Evolutionary conservation across 1,140 invertebrate genomes (phyloP), one percentile per base, ranked within the genome.

Genomic region (Leptestheria dahalacensis): DNA sequence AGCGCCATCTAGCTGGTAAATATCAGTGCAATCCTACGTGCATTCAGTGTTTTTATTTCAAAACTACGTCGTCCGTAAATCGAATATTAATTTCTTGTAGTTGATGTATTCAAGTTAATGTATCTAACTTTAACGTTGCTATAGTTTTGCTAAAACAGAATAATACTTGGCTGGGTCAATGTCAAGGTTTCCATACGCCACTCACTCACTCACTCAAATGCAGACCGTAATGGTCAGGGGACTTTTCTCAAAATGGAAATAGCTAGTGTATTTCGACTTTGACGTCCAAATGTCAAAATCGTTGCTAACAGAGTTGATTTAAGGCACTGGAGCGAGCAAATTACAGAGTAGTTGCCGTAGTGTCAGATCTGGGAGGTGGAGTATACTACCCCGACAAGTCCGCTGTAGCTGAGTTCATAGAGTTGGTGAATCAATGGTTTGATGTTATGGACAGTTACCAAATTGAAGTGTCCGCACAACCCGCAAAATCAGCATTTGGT

Each of bases 201-300:
- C n/a, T n/a, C n/a, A n/a, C n/a, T n/a, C 61, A 15, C 41, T 25
- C 20, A 1, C 56, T 2, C 59, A 64, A 52, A 64, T 47, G 49
- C 64, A 65, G 55, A 62, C 62, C 15, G 26, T 62, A 1, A 63
- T 66, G 61, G 2, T 63, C 9, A 12, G 61, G 2, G 65, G 65
- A 49, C 25, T 73, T 10, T 54, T 63, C 54, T 25, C 21, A 11
- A 66, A 65, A 1, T 72, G 70, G 69, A 71, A 71, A 52, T 68
- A 72, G 62, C 65, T 66, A 0, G 53, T 72, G 10, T 70, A 64
- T 50, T 67, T 64, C 61, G 51, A 64, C 48, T 72, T 65, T 64
- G 67, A 72, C 49, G 59, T 50, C 11, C 1, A 48, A n/a, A 66
- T 73, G 61, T 68, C 61, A 0, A 62, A 61, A 52, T 25, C 53